Base-by-base conservation (phyloP, 2,113 vertebrate species). In the Phalacrocorax aristotelis region DNA sequence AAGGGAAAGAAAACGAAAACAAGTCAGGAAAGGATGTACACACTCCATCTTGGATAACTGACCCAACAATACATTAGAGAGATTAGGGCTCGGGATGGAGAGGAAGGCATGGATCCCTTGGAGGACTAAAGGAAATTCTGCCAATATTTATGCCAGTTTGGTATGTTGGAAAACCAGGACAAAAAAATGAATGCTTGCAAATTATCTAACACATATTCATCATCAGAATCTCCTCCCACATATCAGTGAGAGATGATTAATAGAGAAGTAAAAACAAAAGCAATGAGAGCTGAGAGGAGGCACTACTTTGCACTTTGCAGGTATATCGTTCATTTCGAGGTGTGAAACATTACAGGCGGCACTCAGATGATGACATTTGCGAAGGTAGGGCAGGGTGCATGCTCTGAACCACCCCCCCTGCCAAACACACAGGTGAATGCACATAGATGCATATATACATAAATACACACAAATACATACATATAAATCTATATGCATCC, bases 71-170 rank as follows among this genome's bases (percentile, higher is more conserved):
- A 58, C 89, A 96, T 96, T 87, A 96, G 78, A 89, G 84, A 83
- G 91, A 93, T 90, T 95, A 95, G 48, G 64, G 74, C 52, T 71
- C 19, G 5, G 93, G 85, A 89, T 84, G 80, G 79, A 94, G 58
- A 92, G 62, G 26, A 32, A 97, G 75, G 69, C 92, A 94, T 49
- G 40, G 52, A 70, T 96, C 64, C 87, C 85, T 92, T 75, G 40
- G 94, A 96, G 93, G 66, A 94, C 90, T 79, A 92, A 70, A 83
- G 84, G 87, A 95, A 94, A 92, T 90, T 85, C 94, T 96, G 94
- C 93, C 96, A 97, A 93, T 97, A 81, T 97, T 96, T 97, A 96
- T 97, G 92, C 86, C 91, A 95, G 94, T 94, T 96, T 93, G 89
- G 42, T 94, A 89, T 66, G 9, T 42, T 16, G 62, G 70, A 95